Conservation (phyloP, 2,888 invertebrate species). For the Lepidonotus clava region DNA sequence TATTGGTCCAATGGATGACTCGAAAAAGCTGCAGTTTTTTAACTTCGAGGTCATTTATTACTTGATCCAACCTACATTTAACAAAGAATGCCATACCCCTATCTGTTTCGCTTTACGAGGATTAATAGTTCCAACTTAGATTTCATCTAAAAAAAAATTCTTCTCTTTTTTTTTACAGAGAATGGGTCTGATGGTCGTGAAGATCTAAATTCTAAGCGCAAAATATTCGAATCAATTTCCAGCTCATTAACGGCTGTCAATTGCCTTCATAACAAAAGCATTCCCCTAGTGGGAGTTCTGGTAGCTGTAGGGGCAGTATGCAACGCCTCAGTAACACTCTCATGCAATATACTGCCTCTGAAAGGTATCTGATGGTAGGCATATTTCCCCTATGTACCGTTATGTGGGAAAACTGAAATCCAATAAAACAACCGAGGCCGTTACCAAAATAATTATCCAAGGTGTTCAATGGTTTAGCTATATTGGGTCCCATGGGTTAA, state of each 20-base stretch:
- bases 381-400: slow-evolving; percentile 10
- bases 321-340: background rate
- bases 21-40: too few species aligned
- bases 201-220: background rate
- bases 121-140: too few species aligned
- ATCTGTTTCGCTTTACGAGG: too few species aligned
- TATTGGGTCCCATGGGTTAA: background rate
- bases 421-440: background rate
- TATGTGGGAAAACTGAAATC: background rate
- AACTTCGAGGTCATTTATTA: too few species aligned
- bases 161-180: background rate
- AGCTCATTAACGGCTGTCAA: background rate
- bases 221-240: background rate
- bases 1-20: too few species aligned
- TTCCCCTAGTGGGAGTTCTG: background rate
- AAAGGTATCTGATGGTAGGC: background rate
- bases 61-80: too few species aligned
- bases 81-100: too few species aligned
- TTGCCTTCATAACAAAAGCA: background rate
- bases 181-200: background rate
- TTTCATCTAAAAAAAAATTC: background rate
- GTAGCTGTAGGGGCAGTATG: background rate
- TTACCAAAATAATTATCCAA: too few species aligned
- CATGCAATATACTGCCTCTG: background rate
- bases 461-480: slow-evolving; percentile 14